Evolutionary conservation across 2,888 invertebrate genomes (phyloP), one percentile per base, ranked within the genome.

Genomic region (Lycophotia porphyrea): DNA sequence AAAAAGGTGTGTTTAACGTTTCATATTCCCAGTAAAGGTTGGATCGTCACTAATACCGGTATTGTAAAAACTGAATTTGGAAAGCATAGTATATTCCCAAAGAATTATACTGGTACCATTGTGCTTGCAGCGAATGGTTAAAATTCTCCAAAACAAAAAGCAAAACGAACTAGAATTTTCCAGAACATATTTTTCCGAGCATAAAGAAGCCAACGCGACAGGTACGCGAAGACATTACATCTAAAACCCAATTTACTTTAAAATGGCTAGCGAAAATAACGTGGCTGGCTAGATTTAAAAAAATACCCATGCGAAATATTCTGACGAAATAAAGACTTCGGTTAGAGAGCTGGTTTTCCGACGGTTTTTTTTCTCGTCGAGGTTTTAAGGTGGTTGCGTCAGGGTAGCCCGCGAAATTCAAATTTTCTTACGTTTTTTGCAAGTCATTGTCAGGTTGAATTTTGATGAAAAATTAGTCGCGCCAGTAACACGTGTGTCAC

Each of bases 301-400:
- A 81, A 84, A 80, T 47, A 77, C 44, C 58, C 70, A 61, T 67
- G 66, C 65, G 75, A 79, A 88, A 81, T 83, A 74, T 79, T 75
- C 55, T 58, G 34, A 68, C 49, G 49, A 80, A 84, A 87, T 80
- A 81, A 84, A 81, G 76, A 72, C 70, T 71, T 69, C 64, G 73
- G 71, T 67, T 65, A 44, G 36, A 71, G 21, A 78, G 47, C 74
- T 71, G 76, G 81, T 76, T 79, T 75, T 86, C 70, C 9, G 24
- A 61, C 13, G 31, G 49, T 34, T 70, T 83, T 71, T 63, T 81
- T 44, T 68, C 63, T 77, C 85, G 84, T 81, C 65, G 81, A 79
- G 76, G 42, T 81, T 85, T 87, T 85, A 90, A 87, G 84, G 87
- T 84, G 80, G 84, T n/a, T n/a, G n/a, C n/a, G n/a, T n/a, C n/a